Conservation (phyloP, 1,140 invertebrate genomes). For the Zaprionus nigranus region DNA sequence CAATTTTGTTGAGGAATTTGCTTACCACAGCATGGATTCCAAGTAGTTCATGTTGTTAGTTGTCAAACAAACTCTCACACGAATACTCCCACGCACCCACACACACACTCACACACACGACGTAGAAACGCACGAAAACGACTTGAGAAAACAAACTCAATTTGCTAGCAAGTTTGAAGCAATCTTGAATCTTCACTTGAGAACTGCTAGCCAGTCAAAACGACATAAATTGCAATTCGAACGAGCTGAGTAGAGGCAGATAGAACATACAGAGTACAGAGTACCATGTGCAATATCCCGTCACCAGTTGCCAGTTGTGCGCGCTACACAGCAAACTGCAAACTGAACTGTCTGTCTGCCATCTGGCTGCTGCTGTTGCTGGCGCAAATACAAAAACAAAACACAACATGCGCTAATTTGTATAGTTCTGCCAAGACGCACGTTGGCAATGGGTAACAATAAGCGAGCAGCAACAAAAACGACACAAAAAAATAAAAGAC, state of each 20-base stretch:
- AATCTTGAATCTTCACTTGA: conserved; percentile 38
- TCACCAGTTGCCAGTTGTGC: conserved; percentile 4
- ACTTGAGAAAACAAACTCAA: conserved; percentile 48
- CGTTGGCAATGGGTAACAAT: conserved; percentile 31
- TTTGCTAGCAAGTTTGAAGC: conserved; percentile 34
- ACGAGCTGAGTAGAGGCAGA: conserved; percentile 16
- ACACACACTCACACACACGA: neutral
- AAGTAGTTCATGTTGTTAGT: conserved; percentile 71
- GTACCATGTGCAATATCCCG: conserved; percentile 1
- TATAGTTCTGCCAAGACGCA: conserved; percentile 39
- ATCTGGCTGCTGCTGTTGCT: neutral
- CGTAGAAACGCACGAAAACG: conserved; percentile 10
- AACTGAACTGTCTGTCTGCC: conserved; percentile 6
- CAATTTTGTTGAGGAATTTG: conserved; percentile 6
- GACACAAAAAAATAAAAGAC: conserved; percentile 21
- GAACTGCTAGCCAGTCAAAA: conserved; percentile 1
- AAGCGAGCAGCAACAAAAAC: conserved; percentile 27
- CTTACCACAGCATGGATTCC: conserved; percentile 75
- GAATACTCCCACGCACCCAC: conserved; percentile 5
- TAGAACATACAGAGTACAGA: neutral
- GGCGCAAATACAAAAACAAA: conserved; percentile 28
- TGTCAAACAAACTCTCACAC: neutral
- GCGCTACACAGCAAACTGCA: conserved; percentile 2
- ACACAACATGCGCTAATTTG: conserved; percentile 72
- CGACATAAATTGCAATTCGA: conserved; percentile 37